Percentiles rank a stretch among this genome's conserved stretches.
Conservation (phyloP, 1,140 invertebrate species). For the Panagrolaimus sp. region DNA sequence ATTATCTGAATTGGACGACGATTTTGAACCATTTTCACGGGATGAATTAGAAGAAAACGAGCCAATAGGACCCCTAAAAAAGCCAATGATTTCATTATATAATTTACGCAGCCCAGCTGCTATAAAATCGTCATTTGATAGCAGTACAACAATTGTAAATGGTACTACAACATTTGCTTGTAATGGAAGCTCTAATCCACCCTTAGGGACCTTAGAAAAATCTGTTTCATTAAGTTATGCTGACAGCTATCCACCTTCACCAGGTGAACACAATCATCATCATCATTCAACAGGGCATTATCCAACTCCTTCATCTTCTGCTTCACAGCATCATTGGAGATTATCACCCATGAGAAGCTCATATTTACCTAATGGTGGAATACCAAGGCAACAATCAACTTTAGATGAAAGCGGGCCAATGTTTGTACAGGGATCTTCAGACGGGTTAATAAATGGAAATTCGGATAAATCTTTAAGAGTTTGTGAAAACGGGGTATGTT, state of each 20-base stretch:
- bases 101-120: conserved; percentile 20
- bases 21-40: conserved; percentile 17
- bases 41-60: conserved; percentile 27
- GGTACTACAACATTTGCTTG: conserved; percentile 8
- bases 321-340: neutral
- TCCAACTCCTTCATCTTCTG: neutral
- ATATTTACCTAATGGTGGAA: conserved; percentile 8
- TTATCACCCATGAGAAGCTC: conserved; percentile 10
- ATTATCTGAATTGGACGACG: conserved; percentile 43
- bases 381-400: neutral
- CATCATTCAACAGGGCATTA: too few species aligned
- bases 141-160: conserved; percentile 2
- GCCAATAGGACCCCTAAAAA: conserved; percentile 21
- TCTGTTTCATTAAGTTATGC: conserved; percentile 6
- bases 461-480: conserved; percentile 5
- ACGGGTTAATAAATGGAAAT: neutral
- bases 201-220: neutral
- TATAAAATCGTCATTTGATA: conserved; percentile 9
- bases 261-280: neutral
- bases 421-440: neutral
- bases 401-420: conserved; percentile 4
- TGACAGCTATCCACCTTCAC: conserved; percentile 2
- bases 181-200: conserved; percentile 4
- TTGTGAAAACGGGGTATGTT: conserved; percentile 6
- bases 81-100: conserved; percentile 21